Base-by-base conservation (phyloP, 2,888 invertebrate species). In the Hydriomena furcata region DNA sequence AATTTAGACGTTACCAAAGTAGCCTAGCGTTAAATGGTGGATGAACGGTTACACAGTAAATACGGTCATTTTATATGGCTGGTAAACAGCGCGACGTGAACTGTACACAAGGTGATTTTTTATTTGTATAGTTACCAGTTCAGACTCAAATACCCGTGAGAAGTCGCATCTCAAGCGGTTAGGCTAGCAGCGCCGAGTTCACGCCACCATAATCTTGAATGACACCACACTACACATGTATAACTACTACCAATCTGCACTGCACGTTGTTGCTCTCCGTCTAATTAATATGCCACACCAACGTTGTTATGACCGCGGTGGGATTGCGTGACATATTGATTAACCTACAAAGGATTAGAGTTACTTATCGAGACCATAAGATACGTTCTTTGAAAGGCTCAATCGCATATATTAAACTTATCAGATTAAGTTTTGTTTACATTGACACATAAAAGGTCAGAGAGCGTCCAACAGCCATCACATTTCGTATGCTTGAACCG, bases 1-100 rank as follows among this genome's bases (percentile, higher is more conserved):
- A 89, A 89, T 89, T 87, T 87, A 86, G 86, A 84, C 79, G 84
- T 88, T 83, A 79, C 83, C 79, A 85, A 87, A 88, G 86, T 88
- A 88, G 89, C 85, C 71, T 79, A 67, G 70, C 73, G 85, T 84
- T 88, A 85, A 88, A 82, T 80, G 81, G 84, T 76, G 77, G 79
- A 85, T 87, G 83, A 87, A 79, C 80, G 83, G 80, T 74, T 76
- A 73, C 79, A 79, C 76, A 70, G 88, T 84, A 85, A 89, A 88
- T 79, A 88, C 79, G 80, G 75, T 68, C 80, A 79, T 82, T 83
- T 85, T 84, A 84, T 84, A 82, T 79, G 84, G 68, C 79, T 77
- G 76, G 86, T 77, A 85, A 88, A 88, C 85, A 86, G 62, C 71
- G 72, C 80, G 71, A 83, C 86, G 88, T 85, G 87, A 89, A 87